Conservation (phyloP, 2,113 vertebrate species). For the Gulo gulo region DNA sequence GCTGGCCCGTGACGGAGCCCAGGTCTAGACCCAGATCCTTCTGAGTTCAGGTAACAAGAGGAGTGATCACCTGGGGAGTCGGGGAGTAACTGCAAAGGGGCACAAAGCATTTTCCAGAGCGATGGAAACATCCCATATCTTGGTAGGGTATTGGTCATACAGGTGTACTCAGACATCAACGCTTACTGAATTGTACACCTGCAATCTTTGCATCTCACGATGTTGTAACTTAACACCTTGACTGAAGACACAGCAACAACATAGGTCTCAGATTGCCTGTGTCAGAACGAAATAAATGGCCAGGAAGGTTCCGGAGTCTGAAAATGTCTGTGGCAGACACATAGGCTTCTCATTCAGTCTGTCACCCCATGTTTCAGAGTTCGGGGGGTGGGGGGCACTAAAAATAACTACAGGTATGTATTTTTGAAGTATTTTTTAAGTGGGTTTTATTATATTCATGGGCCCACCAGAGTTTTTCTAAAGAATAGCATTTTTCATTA, state of each 20-base stretch:
- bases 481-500: neutral
- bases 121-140: fast-evolving
- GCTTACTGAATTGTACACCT: fast-evolving
- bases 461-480: neutral
- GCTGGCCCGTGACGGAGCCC: fast-evolving
- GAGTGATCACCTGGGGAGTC: fast-evolving
- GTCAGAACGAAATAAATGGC: fast-evolving
- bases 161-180: fast-evolving
- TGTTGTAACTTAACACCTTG: neutral
- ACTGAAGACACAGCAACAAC: fast-evolving
- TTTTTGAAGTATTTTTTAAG: neutral
- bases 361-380: no score
- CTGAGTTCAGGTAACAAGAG: fast-evolving
- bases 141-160: fast-evolving
- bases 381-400: no score
- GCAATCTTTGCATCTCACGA: neutral
- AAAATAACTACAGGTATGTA: neutral
- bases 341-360: neutral
- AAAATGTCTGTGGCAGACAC: neutral
- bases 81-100: neutral
- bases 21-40: neutral
- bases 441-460: neutral
- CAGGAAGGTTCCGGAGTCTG: neutral
- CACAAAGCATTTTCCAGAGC: neutral
- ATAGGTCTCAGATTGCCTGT: fast-evolving